Evolutionary conservation across 2,113 vertebrate genomes (phyloP).

Genomic region (Nothoprocta pentlandii): DNA sequence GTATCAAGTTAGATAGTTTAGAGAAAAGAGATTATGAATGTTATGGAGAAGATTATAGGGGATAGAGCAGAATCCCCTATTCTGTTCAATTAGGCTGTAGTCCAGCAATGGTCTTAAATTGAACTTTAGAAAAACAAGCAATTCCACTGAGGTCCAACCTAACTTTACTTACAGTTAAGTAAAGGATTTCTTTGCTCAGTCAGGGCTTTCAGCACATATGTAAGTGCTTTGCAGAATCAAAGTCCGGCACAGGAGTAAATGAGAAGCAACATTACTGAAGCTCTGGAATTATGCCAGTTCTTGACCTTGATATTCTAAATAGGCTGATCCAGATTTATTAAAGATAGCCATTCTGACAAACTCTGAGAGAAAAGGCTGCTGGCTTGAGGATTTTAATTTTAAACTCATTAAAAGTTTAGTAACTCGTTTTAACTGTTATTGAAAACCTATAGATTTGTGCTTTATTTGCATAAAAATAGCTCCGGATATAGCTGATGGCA

Average conservation of each 20-base stretch:
- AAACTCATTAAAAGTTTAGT: not conserved
- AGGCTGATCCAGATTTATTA: not conserved
- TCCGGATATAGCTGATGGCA: not conserved
- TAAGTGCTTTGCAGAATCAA: not conserved
- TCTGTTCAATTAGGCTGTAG: constrained; percentile 46
- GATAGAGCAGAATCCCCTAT: not conserved
- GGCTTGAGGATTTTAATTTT: not conserved
- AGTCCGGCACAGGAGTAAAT: not conserved
- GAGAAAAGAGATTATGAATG: not conserved
- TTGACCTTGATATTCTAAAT: not conserved
- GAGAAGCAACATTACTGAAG: not conserved
- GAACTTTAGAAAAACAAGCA: not conserved
- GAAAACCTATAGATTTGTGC: not conserved
- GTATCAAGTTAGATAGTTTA: constrained; percentile 19
- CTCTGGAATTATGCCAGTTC: not conserved
- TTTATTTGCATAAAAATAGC: not conserved
- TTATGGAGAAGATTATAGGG: constrained; percentile 43
- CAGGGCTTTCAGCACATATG: not conserved
- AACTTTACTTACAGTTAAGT: not conserved
- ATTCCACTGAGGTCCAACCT: not conserved
- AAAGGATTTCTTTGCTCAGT: not conserved
- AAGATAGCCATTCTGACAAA: not conserved
- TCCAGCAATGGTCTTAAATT: constrained; percentile 10
- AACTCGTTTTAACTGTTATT: not conserved
- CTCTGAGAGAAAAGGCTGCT: not conserved